These are phyloP conservation scores for Canis aureus DNA, from an alignment of 2,113 vertebrate genomes.

Conservation along the genomic window DNA sequence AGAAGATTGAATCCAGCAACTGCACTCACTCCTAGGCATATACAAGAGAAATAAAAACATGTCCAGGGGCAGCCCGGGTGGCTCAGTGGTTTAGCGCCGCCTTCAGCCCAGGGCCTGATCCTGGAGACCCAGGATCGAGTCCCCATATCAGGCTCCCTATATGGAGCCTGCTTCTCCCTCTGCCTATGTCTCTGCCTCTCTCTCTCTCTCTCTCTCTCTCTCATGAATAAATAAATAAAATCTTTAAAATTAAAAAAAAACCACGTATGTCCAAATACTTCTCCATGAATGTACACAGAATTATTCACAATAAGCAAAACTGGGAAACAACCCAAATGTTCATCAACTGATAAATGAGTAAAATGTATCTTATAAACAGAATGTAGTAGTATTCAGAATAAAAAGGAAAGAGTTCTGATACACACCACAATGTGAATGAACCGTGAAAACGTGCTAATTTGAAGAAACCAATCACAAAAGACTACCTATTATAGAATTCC, in stretches of 20 bases:
- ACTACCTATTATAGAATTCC: not conserved
- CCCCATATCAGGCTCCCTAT: no score
- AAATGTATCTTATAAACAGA: not conserved
- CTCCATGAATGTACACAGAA: not conserved
- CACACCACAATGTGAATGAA: not conserved
- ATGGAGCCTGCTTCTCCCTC: no score
- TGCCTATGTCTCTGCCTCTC: no score
- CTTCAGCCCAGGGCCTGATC: no score
- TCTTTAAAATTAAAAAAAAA: no score
- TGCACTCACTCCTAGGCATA: not conserved
- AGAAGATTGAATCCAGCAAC: not conserved
- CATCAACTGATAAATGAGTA: not conserved
- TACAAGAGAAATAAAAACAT: constrained; percentile 1
- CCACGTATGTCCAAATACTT: not conserved
- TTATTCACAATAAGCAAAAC: not conserved
- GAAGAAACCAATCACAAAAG: constrained; percentile 1
- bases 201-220: no score
- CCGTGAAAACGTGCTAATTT: not conserved
- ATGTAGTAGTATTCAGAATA: not conserved
- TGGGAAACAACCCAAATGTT: not conserved
- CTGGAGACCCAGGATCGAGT: no score
- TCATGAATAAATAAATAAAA: no score
- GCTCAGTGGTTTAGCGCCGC: no score
- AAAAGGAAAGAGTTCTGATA: constrained; percentile 12
- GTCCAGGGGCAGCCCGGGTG: no score